Percentiles rank a stretch among this genome's conserved stretches.
phyloP scores from a whole-genome alignment of 2,797 vertebrate species.

The Platalea minor region DNA sequence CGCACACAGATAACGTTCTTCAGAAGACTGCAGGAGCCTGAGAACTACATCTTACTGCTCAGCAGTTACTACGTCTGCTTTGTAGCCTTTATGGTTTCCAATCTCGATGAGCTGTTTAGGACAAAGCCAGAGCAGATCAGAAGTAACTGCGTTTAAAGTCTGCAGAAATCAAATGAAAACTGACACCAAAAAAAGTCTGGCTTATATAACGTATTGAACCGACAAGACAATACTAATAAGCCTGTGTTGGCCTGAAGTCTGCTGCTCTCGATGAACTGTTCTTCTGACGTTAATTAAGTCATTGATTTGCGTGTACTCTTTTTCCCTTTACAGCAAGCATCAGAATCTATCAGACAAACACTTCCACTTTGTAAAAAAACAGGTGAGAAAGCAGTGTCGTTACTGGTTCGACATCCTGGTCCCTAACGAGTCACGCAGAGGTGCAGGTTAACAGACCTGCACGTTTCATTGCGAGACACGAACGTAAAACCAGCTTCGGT shows the following conservation, averaged over 20 bases:
- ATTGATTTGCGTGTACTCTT: conserved; percentile 18
- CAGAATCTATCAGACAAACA: conserved; percentile 21
- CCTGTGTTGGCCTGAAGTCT: conserved; percentile 25
- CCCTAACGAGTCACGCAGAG: background rate
- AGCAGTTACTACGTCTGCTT: background rate
- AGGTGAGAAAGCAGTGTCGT: background rate
- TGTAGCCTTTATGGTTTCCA: background rate
- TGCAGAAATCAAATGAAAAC: conserved; percentile 35
- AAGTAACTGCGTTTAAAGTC: conserved; percentile 40
- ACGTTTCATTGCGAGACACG: background rate
- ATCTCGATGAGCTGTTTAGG: background rate
- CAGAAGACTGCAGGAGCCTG: background rate
- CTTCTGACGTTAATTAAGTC: conserved; percentile 47
- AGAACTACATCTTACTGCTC: background rate
- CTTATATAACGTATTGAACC: conserved; percentile 60
- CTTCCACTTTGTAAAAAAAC: background rate
- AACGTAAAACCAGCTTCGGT: background rate
- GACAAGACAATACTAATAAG: conserved; percentile 51
- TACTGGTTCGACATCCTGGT: background rate
- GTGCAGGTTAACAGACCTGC: background rate
- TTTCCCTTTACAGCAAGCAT: conserved; percentile 12
- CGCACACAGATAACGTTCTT: background rate
- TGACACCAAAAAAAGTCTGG: conserved; percentile 20
- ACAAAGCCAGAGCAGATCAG: conserved; percentile 34
- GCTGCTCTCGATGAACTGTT: conserved; percentile 38